Evolutionary conservation across 2,113 vertebrate genomes (phyloP).

Genomic region (Seriola rivoliana): DNA sequence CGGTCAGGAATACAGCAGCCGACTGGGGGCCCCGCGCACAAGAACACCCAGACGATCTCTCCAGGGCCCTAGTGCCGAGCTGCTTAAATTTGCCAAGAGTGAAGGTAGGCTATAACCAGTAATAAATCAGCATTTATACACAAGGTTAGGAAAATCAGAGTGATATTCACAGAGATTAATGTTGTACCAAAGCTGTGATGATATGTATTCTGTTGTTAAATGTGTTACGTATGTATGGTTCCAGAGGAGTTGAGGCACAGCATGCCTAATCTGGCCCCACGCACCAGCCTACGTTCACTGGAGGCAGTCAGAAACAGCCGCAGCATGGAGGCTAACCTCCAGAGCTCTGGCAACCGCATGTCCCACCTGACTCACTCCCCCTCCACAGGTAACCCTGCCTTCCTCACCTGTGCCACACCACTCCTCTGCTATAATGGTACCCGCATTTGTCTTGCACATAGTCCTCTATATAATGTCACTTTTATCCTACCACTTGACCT

Average conservation of each 20-base stretch:
- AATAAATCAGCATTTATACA: background rate
- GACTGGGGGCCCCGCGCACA: slow-evolving; percentile 79
- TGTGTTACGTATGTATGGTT: slow-evolving; percentile 74
- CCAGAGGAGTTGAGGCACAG: slow-evolving; percentile 93
- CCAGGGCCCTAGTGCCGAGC: slow-evolving; percentile 86
- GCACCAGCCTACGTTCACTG: slow-evolving; percentile 88
- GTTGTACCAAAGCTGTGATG: slow-evolving; percentile 9
- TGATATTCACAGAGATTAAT: background rate
- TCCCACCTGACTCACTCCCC: slow-evolving; percentile 89
- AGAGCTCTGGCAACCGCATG: slow-evolving; percentile 90
- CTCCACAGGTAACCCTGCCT: slow-evolving; percentile 84
- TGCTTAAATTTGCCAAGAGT: slow-evolving; percentile 88
- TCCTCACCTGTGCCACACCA: slow-evolving; percentile 57
- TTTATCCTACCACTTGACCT: slow-evolving; percentile 7
- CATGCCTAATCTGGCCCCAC: slow-evolving; percentile 93
- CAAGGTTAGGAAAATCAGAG: background rate
- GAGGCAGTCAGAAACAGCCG: slow-evolving; percentile 91
- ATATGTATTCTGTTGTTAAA: slow-evolving; percentile 42
- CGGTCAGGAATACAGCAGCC: slow-evolving; percentile 74
- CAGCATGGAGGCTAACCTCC: slow-evolving; percentile 93
- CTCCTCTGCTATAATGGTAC: slow-evolving; percentile 1
- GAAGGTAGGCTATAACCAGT: slow-evolving; percentile 83
- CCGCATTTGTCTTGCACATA: slow-evolving; percentile 10
- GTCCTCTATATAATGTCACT: background rate
- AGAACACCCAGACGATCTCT: slow-evolving; percentile 85